Evolutionary conservation across 2,113 vertebrate species (phyloP).

Genomic region (Anseranas semipalmata): DNA sequence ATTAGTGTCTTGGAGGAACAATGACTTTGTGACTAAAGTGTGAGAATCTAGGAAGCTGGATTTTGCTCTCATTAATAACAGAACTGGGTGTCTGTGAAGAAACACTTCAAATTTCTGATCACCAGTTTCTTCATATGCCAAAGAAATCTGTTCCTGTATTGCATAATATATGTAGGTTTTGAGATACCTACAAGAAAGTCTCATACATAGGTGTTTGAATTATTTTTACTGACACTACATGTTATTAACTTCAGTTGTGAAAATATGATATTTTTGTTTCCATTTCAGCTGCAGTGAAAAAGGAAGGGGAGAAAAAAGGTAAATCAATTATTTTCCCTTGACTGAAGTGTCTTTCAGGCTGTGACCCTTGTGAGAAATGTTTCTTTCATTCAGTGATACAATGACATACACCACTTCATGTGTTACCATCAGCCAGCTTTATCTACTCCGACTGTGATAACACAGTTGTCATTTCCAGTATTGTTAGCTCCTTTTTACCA

Average conservation of each 20-base stretch:
- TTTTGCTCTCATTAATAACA: neutral
- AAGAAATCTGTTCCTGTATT: neutral
- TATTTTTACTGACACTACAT: neutral
- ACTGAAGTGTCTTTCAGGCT: constrained; percentile 31
- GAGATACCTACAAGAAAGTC: neutral
- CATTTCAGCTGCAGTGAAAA: constrained; percentile 52
- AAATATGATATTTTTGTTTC: constrained; percentile 10
- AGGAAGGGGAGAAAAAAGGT: constrained; percentile 65
- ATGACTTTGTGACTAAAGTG: neutral
- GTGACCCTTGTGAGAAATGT: constrained; percentile 21
- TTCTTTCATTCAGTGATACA: neutral
- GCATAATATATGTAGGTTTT: neutral
- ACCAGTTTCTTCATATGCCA: neutral
- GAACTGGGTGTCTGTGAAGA: neutral
- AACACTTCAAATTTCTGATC: neutral
- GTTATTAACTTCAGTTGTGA: neutral
- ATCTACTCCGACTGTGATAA: constrained; percentile 28
- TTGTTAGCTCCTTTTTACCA: constrained; percentile 6
- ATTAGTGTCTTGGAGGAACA: neutral
- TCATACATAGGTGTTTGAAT: neutral
- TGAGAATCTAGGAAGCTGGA: neutral
- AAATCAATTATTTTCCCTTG: constrained; percentile 46
- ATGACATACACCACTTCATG: neutral
- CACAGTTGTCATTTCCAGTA: constrained; percentile 24
- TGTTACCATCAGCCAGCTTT: neutral